Conservation (phyloP, 2,888 invertebrate species). For the Stenotaenia linearis region DNA sequence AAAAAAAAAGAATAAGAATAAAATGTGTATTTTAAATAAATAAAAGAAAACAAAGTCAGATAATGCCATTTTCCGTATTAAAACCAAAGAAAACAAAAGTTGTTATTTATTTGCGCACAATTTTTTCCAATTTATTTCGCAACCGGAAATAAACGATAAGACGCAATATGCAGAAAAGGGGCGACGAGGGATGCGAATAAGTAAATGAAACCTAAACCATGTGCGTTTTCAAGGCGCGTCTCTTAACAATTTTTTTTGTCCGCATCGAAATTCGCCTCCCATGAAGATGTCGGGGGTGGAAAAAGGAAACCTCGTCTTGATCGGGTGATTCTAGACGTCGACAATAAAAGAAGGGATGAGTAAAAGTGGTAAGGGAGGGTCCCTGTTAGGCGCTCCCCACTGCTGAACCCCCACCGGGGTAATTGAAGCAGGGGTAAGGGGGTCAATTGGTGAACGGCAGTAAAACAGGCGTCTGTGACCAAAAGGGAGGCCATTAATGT, state of each 20-base stretch:
- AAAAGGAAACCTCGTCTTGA: background rate
- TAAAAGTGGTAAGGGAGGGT: background rate
- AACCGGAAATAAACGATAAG: background rate
- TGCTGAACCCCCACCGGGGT: conserved; percentile 10
- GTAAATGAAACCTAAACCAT: conserved; percentile 17
- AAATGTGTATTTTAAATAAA: background rate
- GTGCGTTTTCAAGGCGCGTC: conserved; percentile 10
- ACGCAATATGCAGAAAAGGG: background rate
- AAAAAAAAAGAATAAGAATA: background rate
- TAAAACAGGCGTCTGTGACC: conserved; percentile 26
- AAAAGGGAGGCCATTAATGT: conserved; percentile 14
- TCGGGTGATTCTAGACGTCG: background rate
- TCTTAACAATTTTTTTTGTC: background rate
- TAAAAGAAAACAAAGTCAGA: background rate
- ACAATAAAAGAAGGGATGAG: background rate
- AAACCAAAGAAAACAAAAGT: background rate
- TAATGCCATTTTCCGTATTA: background rate
- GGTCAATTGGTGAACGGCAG: conserved; percentile 16
- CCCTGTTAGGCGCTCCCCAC: background rate
- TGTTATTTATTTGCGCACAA: background rate
- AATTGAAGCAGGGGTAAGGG: conserved; percentile 22
- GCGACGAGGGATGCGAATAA: background rate
- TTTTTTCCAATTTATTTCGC: conserved; percentile 5
- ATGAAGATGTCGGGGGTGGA: conserved; percentile 24
- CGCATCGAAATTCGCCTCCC: background rate